Evolutionary conservation across 2,797 vertebrate genomes (phyloP), one percentile per base, ranked within the genome.

Genomic region (Sebastes paucispinis): DNA sequence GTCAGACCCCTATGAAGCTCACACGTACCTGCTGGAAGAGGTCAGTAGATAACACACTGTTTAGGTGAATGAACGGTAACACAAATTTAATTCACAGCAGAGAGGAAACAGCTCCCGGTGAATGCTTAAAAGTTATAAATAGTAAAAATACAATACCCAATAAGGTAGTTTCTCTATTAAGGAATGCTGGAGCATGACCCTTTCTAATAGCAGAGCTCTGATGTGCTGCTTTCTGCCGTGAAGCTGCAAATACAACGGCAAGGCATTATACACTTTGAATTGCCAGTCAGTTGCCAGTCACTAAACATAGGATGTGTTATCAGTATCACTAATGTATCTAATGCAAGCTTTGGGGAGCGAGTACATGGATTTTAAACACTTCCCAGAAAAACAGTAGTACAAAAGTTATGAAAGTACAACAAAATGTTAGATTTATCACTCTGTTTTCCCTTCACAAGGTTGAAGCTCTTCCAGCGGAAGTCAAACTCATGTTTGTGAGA

Each of bases 391-490:
- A 20, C 47, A 50, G 18, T 20, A 18, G 47, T 50, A 8, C 65
- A 59, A 73, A 24, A 14, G 25, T 67, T 62, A 54, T 5, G 57
- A 7, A 47, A 62, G 29, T 9, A 24, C 16, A 76, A 36, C 14
- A 5, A 47, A 60, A 36, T 24, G 8, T 31, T 10, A 9, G 73
- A 66, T 79, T 77, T 94, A 96, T 96, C 62, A 99, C 98, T 96
- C 96, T 96, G 92, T 99, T 99, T 93, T 25, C 25, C 25, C 92
- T 99, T 99, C 87, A 99, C 98, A 76, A 99, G 94, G 83, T 96
- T 98, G 95, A 99, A 99, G 93, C 98, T 99, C 91, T 99, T 99
- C 98, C 98, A 99, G 55, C 98, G 96, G 1, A 97, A 98, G 89
- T 99, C 98, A 93, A 99, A 99, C 92, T 99, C 98, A 24, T 98